Percentiles rank a stretch among this genome's conserved stretches.
These are phyloP conservation scores for Blennius ocellaris DNA, from an alignment of 2,113 vertebrate species.

Conservation along the genomic window DNA sequence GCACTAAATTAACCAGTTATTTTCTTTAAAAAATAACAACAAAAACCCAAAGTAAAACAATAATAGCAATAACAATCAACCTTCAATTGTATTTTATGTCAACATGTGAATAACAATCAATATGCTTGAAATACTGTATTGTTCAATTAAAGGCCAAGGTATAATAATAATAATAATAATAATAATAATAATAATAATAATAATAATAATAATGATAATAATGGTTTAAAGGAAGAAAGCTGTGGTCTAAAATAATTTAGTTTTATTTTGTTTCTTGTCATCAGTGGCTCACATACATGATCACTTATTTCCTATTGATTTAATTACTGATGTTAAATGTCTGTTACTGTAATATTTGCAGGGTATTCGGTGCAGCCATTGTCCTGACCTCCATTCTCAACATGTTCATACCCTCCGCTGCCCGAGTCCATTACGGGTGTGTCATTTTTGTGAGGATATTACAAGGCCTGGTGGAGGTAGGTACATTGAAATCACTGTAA, in stretches of 20 bases:
- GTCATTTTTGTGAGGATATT: conserved; percentile 98
- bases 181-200: no score
- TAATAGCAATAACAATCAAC: no score
- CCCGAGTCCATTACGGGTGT: conserved; percentile 93
- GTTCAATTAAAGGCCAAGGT: no score
- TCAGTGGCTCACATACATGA: background rate
- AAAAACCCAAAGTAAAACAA: no score
- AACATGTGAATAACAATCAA: no score
- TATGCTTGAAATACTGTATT: no score
- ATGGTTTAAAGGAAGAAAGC: no score
- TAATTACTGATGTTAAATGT: conserved; percentile 17
- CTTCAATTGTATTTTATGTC: no score
- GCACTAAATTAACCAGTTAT: background rate
- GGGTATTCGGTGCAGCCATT: conserved; percentile 97
- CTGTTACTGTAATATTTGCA: conserved; percentile 74
- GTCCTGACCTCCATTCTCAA: conserved; percentile 95
- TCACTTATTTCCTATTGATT: background rate
- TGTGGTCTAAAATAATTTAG: no score
- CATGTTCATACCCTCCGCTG: conserved; percentile 97
- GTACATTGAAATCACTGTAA: background rate
- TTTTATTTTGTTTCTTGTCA: background rate
- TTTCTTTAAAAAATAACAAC: background rate
- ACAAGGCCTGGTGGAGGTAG: conserved; percentile 98
- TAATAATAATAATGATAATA: no score
- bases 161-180: no score